These are phyloP conservation scores for Epinephelus awoara DNA, from an alignment of 2,797 vertebrate genomes.

Conservation along the genomic window DNA sequence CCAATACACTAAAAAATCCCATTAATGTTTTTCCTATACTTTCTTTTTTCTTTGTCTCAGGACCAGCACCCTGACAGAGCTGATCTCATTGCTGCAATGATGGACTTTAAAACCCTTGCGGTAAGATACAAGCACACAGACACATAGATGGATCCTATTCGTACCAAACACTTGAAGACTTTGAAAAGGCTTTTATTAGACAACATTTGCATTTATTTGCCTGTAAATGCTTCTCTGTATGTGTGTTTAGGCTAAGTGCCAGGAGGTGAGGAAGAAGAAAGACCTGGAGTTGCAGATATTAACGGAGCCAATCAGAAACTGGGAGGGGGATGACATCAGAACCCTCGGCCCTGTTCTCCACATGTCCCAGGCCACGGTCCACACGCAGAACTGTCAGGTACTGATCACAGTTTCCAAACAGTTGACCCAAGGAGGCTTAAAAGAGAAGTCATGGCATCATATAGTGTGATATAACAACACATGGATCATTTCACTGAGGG, in stretches of 20 bases:
- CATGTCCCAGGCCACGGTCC: conserved; percentile 94
- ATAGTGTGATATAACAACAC: too few species aligned
- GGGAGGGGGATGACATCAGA: conserved; percentile 97
- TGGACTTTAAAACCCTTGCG: conserved; percentile 91
- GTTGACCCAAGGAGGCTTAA: background rate
- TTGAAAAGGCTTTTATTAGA: too few species aligned
- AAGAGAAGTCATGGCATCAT: too few species aligned
- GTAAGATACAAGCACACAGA: conserved; percentile 78
- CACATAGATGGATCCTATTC: background rate
- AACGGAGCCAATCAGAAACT: conserved; percentile 94
- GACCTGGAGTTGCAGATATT: conserved; percentile 96
- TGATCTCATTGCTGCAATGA: conserved; percentile 92
- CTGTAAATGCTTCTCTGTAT: background rate
- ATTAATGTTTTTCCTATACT: background rate
- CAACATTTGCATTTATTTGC: too few species aligned
- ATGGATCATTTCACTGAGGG: too few species aligned
- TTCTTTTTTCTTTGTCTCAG: conserved; percentile 71
- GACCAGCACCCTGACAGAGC: conserved; percentile 93
- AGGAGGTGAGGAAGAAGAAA: conserved; percentile 95
- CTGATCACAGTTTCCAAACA: background rate
- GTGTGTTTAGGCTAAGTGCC: conserved; percentile 88
- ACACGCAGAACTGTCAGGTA: conserved; percentile 93
- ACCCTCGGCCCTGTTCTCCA: conserved; percentile 92
- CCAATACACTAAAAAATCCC: background rate
- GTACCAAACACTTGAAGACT: too few species aligned